Evolutionary conservation across 2,888 invertebrate species (phyloP).

Genomic region (Schrankia costaestrigalis): DNA sequence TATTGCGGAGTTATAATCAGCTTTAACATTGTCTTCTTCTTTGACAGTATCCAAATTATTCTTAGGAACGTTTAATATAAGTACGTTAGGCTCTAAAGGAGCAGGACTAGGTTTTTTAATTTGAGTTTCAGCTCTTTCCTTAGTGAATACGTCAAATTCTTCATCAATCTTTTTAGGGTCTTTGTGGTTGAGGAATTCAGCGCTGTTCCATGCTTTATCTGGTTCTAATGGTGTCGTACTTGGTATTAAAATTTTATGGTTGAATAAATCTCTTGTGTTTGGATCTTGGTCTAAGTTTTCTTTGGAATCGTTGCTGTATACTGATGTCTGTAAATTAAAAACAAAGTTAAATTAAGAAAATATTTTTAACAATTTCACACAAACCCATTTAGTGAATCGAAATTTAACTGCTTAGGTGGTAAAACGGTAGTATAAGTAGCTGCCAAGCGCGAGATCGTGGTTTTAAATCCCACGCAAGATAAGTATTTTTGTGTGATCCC

Average conservation of each 20-base stretch:
- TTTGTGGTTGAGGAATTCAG: conserved; percentile 42
- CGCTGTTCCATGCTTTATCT: conserved; percentile 59
- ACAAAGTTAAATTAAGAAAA: no score
- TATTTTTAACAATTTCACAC: no score
- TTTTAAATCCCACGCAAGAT: no score
- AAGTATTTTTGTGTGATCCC: no score
- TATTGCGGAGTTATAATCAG: conserved; percentile 46
- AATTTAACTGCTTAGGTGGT: no score
- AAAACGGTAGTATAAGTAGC: no score
- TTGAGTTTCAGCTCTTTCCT: conserved; percentile 62
- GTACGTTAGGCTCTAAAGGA: conserved; percentile 52
- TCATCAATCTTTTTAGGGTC: conserved; percentile 57
- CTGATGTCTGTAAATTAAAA: conserved; percentile 57
- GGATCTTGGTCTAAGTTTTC: conserved; percentile 50
- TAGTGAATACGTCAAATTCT: conserved; percentile 72
- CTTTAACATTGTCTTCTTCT: conserved; percentile 57
- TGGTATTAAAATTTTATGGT: conserved; percentile 35
- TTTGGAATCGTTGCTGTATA: conserved; percentile 58
- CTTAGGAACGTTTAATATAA: conserved; percentile 53
- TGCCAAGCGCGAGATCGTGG: no score
- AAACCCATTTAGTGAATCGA: no score
- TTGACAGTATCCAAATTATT: conserved; percentile 62
- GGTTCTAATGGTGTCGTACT: conserved; percentile 66
- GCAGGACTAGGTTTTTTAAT: conserved; percentile 42
- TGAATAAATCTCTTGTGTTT: conserved; percentile 24